Base-by-base conservation (phyloP, 2,113 vertebrate species). In the Oplegnathus fasciatus region DNA sequence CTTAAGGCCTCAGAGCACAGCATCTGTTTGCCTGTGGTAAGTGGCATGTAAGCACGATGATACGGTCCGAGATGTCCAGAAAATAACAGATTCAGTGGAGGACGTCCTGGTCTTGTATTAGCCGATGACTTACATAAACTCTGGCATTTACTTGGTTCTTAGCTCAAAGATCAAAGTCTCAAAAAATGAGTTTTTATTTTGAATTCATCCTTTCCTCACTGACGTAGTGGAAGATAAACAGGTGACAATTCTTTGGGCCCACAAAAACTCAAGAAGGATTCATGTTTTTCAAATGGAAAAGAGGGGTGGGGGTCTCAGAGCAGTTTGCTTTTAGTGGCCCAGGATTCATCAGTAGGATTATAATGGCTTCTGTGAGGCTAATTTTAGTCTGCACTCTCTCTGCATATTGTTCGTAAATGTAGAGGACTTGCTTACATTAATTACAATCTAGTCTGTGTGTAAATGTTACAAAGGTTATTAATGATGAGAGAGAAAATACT, bases 381-480 rank as follows among this genome's bases (percentile, higher is more conserved):
- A 76, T 52, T 62, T 55, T 55, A 83, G 22, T 52, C 24, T 50
- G 54, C 18, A 44, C 20, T 24, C 18, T 60, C 18, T n/a, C 54
- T 46, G 32, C 20, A 42, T 50, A 60, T 44, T 84, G 68, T 55
- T 74, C 8, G 71, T 37, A 71, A 64, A 44, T 71, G 34, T 30
- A 14, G 34, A 67, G 52, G 48, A 58, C 28, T 71, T 64, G 9
- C 68, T 48, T 70, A 18, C 26, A 44, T 50, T 83, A 71, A 77
- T 83, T 50, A 64, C 40, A 28, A 11, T 17, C 68, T 24, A 37
- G 17, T 28, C 50, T 58, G 11, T 37, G 17, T 58, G 48, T 42
- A 79, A 75, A 78, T 83, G 62, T 64, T 57, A 61, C 52, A 75
- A 37, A 86, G 32, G 46, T 74, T 74, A 69, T 74, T 48, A 32